phyloP scores from a whole-genome alignment of 2,797 vertebrate genomes.

The Chaetophractus vellerosus region DNA sequence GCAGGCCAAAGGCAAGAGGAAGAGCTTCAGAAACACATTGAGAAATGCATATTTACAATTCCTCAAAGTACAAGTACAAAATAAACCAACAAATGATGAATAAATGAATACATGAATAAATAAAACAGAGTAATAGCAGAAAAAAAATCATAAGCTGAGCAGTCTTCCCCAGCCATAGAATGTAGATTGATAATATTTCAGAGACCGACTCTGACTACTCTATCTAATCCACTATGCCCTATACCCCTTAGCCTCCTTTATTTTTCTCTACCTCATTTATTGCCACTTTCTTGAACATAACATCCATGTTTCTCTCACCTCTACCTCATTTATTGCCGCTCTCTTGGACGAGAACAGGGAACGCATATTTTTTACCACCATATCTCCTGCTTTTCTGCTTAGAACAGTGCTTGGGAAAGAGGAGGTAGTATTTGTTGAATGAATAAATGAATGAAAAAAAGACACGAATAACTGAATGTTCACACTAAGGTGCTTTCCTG shows the following conservation, averaged over 20 bases:
- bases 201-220: neutral
- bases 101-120: neutral
- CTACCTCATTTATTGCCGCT: neutral
- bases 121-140: neutral
- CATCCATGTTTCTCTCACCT: neutral
- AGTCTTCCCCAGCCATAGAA: neutral
- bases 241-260: neutral
- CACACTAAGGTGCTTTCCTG: neutral
- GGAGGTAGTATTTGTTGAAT: neutral
- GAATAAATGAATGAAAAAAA: neutral
- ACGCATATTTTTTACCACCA: neutral
- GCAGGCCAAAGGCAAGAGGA: neutral
- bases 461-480: neutral
- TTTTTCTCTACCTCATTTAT: neutral
- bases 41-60: neutral
- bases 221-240: accelerated
- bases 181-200: neutral
- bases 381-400: neutral
- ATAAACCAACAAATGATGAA: neutral
- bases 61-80: neutral
- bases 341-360: neutral
- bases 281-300: neutral
- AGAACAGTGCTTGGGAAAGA: neutral
- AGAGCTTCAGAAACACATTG: neutral
- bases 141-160: neutral